These are phyloP conservation scores for Sinotaia quadrata DNA, from an alignment of 2,888 invertebrate genomes.

Conservation along the genomic window DNA sequence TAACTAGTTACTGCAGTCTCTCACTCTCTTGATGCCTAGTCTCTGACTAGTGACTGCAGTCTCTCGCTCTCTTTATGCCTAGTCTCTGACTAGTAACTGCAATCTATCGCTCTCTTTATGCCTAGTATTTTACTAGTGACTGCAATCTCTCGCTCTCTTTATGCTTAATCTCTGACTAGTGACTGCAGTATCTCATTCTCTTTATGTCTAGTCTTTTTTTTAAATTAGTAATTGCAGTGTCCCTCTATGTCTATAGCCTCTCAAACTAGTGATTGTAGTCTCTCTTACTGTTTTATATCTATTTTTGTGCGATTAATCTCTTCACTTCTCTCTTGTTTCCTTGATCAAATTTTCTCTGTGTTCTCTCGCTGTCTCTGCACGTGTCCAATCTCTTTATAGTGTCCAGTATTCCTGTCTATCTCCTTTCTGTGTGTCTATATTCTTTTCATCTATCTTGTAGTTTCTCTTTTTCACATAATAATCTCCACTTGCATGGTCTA, in stretches of 20 bases:
- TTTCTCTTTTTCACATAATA: too few relatives aligned
- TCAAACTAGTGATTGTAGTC: not conserved
- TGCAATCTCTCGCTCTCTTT: not conserved
- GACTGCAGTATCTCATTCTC: not conserved
- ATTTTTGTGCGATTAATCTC: too few relatives aligned
- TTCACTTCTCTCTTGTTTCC: too few relatives aligned
- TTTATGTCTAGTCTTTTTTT: not conserved
- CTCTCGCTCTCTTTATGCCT: not conserved
- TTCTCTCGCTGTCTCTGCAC: too few relatives aligned
- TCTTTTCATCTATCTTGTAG: too few relatives aligned
- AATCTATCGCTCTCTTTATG: constrained; percentile 4
- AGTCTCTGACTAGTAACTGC: constrained; percentile 1
- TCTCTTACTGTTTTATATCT: not conserved
- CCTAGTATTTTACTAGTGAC: not conserved
- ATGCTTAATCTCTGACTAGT: not conserved
- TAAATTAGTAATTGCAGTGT: not conserved
- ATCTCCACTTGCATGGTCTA: too few relatives aligned
- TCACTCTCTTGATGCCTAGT: not conserved
- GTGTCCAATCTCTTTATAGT: too few relatives aligned
- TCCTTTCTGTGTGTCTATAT: too few relatives aligned
- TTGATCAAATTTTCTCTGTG: too few relatives aligned
- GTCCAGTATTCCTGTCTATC: too few relatives aligned
- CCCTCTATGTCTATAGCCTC: not conserved
- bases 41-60: constrained; percentile 2
- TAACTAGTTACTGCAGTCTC: constrained; percentile 1